These are phyloP conservation scores for Microctonus hyperodae DNA, from an alignment of 2,888 invertebrate species.

Conservation along the genomic window DNA sequence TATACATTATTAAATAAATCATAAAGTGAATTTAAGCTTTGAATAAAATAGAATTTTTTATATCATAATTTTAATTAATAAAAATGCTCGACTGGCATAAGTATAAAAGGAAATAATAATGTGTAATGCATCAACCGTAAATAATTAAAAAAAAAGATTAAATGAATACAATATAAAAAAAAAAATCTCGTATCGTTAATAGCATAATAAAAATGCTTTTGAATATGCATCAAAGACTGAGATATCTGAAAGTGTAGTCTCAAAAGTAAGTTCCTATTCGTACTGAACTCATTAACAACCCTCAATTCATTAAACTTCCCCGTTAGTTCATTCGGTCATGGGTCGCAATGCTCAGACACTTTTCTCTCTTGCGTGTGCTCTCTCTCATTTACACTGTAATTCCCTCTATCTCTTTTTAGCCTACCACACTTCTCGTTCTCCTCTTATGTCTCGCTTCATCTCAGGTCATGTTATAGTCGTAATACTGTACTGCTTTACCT, in stretches of 20 bases:
- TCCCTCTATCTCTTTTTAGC: too few species aligned
- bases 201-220: background rate
- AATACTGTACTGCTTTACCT: constrained; percentile 23
- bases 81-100: too few species aligned
- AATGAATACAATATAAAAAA: background rate
- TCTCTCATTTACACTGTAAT: background rate
- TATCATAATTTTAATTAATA: too few species aligned
- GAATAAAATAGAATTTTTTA: too few species aligned
- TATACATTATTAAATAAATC: too few species aligned
- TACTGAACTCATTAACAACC: constrained; percentile 52
- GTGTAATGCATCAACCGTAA: background rate
- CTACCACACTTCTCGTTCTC: constrained; percentile 11
- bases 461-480: constrained; percentile 10
- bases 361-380: too few species aligned
- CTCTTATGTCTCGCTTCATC: background rate
- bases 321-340: constrained; percentile 31
- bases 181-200: background rate
- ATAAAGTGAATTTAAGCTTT: too few species aligned
- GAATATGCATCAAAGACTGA: background rate
- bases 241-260: constrained; percentile 35
- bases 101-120: background rate
- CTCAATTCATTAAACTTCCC: constrained; percentile 53
- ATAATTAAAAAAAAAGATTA: background rate
- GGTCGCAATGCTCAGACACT: constrained; percentile 4
- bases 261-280: constrained; percentile 32